These are phyloP conservation scores for Sitobion miscanthi DNA, from an alignment of 1,140 invertebrate species.

Conservation along the genomic window DNA sequence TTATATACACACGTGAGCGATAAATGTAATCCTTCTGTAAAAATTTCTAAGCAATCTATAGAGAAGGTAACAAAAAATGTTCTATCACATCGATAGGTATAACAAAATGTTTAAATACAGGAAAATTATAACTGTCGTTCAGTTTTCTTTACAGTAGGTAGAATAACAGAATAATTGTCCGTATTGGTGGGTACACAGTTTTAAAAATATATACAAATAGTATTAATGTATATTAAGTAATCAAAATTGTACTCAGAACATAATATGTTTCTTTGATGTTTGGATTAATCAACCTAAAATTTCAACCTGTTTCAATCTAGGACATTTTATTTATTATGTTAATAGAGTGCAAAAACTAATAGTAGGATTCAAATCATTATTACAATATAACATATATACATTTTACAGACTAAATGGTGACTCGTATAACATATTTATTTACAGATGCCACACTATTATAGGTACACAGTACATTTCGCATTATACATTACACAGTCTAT, in stretches of 20 bases:
- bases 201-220: neutral
- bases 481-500: slow-evolving; percentile 4
- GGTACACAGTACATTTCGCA: neutral
- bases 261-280: neutral
- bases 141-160: neutral
- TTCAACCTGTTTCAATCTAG: neutral
- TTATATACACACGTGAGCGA: neutral
- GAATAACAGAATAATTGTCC: neutral
- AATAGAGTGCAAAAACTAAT: slow-evolving; percentile 24
- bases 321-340: neutral
- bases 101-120: neutral
- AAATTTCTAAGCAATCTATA: neutral
- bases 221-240: neutral
- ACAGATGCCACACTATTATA: neutral
- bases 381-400: neutral
- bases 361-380: neutral
- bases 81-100: neutral
- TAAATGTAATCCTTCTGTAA: neutral
- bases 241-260: neutral
- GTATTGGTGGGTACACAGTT: neutral
- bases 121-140: neutral
- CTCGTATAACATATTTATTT: neutral
- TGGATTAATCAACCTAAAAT: neutral
- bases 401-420: slow-evolving; percentile 29
- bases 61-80: neutral